Evolutionary conservation across 2,888 invertebrate genomes (phyloP).

Genomic region (Zygaena filipendulae): DNA sequence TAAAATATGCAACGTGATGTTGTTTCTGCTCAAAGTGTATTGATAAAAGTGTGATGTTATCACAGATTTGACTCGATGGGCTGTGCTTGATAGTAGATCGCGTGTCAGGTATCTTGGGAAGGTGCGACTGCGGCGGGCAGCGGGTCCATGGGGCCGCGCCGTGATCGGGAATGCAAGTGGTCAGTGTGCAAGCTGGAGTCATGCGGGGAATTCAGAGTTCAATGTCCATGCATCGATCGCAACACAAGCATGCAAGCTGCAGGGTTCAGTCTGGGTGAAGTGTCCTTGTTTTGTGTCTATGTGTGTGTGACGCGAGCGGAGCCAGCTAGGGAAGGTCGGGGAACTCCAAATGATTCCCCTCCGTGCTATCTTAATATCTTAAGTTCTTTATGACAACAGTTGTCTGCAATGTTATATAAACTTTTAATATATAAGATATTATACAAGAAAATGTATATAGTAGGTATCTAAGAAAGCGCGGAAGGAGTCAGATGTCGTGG

Average conservation of each 20-base stretch:
- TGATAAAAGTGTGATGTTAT: conserved; percentile 49
- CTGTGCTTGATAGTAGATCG: conserved; percentile 59
- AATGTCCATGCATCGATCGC: conserved; percentile 47
- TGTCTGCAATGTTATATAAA: no score
- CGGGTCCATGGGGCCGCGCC: conserved; percentile 39
- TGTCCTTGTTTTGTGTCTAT: conserved; percentile 35
- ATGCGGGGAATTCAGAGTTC: conserved; percentile 58
- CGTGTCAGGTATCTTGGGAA: conserved; percentile 62
- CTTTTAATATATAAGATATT: no score
- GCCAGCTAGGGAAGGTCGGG: conserved; percentile 54
- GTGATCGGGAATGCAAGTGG: conserved; percentile 69
- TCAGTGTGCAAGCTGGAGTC: conserved; percentile 49
- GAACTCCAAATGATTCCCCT: conserved; percentile 39
- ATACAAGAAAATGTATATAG: no score
- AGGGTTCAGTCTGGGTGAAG: conserved; percentile 29
- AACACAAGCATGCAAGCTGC: conserved; percentile 57
- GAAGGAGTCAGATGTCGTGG: conserved; percentile 42
- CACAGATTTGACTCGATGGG: no score
- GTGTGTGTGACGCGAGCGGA: conserved; percentile 64
- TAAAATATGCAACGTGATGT: conserved; percentile 65
- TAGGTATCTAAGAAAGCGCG: conserved; percentile 29
- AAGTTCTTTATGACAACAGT: no score
- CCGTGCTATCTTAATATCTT: conserved; percentile 23
- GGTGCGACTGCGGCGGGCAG: conserved; percentile 51
- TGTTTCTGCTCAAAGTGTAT: conserved; percentile 40